These are phyloP conservation scores for Psix sp. DNA, from an alignment of 1,140 invertebrate species.

Conservation along the genomic window DNA sequence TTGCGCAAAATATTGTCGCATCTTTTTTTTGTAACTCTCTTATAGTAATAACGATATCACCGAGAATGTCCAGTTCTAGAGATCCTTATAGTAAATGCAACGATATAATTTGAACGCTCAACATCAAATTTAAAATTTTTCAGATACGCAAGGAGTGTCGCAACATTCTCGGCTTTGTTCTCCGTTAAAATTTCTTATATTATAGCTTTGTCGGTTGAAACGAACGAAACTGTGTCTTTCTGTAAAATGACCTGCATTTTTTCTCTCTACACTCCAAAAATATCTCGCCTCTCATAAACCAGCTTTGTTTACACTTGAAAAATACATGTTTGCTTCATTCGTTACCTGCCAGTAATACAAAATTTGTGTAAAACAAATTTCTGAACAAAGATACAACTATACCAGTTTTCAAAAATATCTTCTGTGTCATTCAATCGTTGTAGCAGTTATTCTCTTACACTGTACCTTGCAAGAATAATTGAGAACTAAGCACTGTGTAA, in stretches of 20 bases:
- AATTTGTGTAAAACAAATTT: too few relatives aligned
- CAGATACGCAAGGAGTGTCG: conserved; percentile 1
- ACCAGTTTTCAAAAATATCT: too few relatives aligned
- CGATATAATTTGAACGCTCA: conserved; percentile 35
- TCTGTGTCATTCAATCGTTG: conserved; percentile 7
- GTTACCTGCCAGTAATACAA: not conserved
- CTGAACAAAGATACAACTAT: not conserved
- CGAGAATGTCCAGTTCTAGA: conserved; percentile 12
- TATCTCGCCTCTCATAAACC: conserved; percentile 10
- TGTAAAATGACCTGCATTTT: conserved; percentile 40
- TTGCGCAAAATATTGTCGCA: too few relatives aligned
- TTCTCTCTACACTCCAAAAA: conserved; percentile 8
- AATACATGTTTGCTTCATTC: conserved; percentile 20
- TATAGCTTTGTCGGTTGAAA: conserved; percentile 9
- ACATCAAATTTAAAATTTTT: conserved; percentile 24
- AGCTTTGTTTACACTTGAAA: conserved; percentile 10
- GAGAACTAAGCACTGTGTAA: conserved; percentile 8
- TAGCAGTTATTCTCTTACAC: not conserved
- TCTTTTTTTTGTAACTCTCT: not conserved
- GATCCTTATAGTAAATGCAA: conserved; percentile 11
- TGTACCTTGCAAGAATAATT: not conserved
- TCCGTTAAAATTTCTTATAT: not conserved
- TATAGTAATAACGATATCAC: not conserved
- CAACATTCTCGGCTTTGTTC: conserved; percentile 24
- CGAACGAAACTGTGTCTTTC: not conserved